A percentile compares a stretch with the other conserved stretches of the same genome.
These are phyloP conservation scores for Cacatua alba DNA, from an alignment of 2,113 vertebrate species.

Conservation along the genomic window DNA sequence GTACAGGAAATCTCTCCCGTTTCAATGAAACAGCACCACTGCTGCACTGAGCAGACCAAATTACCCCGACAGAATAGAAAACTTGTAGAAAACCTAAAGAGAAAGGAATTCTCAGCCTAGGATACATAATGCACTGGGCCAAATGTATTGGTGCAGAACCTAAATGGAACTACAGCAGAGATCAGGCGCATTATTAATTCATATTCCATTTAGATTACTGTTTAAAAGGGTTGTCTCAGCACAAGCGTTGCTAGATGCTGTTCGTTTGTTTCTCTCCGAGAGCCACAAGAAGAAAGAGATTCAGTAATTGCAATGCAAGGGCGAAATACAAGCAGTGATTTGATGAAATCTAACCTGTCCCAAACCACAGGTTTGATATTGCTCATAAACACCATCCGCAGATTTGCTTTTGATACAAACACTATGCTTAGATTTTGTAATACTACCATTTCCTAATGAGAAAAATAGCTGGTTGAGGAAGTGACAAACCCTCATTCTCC, in stretches of 20 bases:
- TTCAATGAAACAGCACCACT: rapidly evolving
- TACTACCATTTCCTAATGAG: background rate
- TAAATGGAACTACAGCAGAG: background rate
- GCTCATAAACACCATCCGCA: constrained; percentile 30
- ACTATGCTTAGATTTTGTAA: background rate
- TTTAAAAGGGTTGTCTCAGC: background rate
- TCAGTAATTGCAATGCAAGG: constrained; percentile 8
- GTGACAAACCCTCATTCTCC: background rate
- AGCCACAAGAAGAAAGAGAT: constrained; percentile 7
- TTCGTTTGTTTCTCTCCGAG: background rate
- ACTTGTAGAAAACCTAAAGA: background rate
- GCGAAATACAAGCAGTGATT: background rate
- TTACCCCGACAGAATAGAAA: background rate
- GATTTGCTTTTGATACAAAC: constrained; percentile 3
- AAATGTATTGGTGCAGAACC: background rate
- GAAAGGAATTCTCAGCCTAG: background rate
- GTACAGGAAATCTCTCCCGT: background rate
- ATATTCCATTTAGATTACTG: background rate
- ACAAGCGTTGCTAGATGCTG: background rate
- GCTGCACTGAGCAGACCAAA: background rate
- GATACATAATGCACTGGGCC: background rate
- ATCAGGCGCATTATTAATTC: background rate
- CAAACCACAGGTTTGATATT: constrained; percentile 15
- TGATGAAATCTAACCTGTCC: constrained; percentile 2
- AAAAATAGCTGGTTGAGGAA: background rate